Evolutionary conservation across 1,140 invertebrate species (phyloP).

Genomic region (Brachionus rubens): DNA sequence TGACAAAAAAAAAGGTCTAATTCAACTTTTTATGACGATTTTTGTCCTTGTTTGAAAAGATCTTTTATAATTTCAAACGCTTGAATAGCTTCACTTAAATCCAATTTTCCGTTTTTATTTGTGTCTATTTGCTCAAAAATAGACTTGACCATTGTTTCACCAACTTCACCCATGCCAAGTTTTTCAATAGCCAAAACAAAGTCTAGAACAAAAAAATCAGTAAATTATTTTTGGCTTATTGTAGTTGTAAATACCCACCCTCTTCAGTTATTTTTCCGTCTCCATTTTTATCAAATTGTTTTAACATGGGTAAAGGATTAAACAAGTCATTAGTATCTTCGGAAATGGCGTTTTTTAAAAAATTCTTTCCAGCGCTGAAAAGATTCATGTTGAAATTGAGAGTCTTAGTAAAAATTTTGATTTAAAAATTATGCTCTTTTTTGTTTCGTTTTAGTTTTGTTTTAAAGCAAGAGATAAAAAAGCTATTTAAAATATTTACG

Average conservation of each 20-base stretch:
- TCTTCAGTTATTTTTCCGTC: constrained; percentile 38
- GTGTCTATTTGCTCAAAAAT: constrained; percentile 16
- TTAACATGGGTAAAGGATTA: constrained; percentile 4
- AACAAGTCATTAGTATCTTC: background rate
- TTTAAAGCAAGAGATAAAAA: too few species aligned
- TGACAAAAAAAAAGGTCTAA: too few species aligned
- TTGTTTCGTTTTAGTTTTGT: too few species aligned
- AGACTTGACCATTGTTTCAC: background rate
- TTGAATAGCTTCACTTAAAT: background rate
- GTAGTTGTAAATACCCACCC: background rate
- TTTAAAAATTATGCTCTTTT: too few species aligned
- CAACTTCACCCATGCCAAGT: background rate
- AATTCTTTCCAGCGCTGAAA: background rate
- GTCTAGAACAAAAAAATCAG: background rate
- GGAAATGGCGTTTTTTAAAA: background rate
- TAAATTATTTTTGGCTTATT: background rate
- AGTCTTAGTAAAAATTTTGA: too few species aligned
- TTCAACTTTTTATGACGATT: background rate
- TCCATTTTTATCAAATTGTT: constrained; percentile 45
- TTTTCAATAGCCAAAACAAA: background rate
- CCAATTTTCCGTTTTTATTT: constrained; percentile 9
- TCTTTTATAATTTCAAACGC: background rate
- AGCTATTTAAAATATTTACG: too few species aligned
- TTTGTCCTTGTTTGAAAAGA: background rate
- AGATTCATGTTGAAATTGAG: background rate